Base-by-base conservation (phyloP, 2,888 invertebrate genomes). In the Tinea trinotella region DNA sequence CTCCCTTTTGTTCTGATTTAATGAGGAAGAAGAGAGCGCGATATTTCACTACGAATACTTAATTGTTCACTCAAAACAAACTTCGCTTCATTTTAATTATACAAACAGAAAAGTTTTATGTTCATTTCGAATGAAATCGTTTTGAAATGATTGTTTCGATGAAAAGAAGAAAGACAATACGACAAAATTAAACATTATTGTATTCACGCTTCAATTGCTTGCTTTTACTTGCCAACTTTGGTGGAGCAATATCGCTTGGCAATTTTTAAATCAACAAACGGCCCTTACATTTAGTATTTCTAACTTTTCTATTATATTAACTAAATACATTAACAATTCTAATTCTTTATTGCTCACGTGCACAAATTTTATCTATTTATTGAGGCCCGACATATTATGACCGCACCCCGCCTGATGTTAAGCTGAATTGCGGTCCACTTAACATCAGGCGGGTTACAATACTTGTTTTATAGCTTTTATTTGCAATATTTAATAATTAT, bases 1-100 rank as follows among this genome's bases (percentile, higher is more conserved):
- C 64, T 67, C 62, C 63, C 76, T 77, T 79, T 81, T 79, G 79
- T 79, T 67, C 73, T 66, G 70, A 73, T 75, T 76, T 79, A 82
- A 82, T 79, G 80, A 78, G 73, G 67, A 72, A 71, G 76, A 76
- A 74, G 68, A 68, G 65, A 70, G 64, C 70, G 76, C 70, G 76
- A 76, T 76, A 76, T 73, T 66, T 61, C 61, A 64, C 64, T 63
- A 64, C 68, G 67, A 65, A 61, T 64, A 63, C 62, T 67, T 75
- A 74, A 76, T 77, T 76, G 76, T 67, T 72, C 70, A 67, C 67
- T 76, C 66, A 67, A 72, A 74, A 73, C 71, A 71, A 75, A 50
- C 22, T 50, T 50, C 50, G 50, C 24, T 50, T 50, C 24, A 10
- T 50, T 50, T 50, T 50, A 50, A 50, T 50, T 50, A 50, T 50